phyloP scores from a whole-genome alignment of 64 coral and sea anemone species.

The Stichodactyla helianthus region DNA sequence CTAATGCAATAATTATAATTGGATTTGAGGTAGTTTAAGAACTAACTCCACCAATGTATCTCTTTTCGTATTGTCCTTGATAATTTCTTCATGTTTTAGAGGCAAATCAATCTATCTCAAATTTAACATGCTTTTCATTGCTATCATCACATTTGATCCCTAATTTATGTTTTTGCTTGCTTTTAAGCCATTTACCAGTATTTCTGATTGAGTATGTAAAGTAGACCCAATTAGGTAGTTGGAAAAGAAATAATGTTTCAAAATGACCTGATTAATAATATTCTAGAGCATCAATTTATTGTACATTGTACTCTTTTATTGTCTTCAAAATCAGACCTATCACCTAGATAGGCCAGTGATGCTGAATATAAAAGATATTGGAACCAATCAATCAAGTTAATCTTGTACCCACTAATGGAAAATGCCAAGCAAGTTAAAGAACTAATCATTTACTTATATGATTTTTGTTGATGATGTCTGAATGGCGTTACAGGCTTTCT shows the following conservation, averaged over 20 bases:
- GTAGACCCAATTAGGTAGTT: background rate
- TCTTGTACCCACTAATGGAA: background rate
- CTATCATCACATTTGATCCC: background rate
- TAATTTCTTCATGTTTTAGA: no score
- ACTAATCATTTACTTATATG: background rate
- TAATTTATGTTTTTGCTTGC: background rate
- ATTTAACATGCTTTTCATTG: background rate
- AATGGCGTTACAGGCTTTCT: no score
- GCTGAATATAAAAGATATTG: background rate
- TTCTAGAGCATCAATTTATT: no score
- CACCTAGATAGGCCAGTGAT: background rate
- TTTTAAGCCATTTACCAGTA: background rate
- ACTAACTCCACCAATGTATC: no score
- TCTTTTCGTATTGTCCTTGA: no score
- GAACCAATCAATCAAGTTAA: background rate
- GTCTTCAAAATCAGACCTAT: background rate
- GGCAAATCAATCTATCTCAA: background rate
- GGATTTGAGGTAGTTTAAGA: no score
- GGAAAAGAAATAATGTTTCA: no score
- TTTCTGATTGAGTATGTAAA: background rate
- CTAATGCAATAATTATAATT: no score
- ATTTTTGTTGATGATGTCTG: background rate
- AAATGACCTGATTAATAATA: no score
- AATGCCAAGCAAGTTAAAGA: background rate
- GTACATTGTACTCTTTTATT: background rate